Conservation (phyloP, 2,113 vertebrate species). For the Terrapene triunguis region DNA sequence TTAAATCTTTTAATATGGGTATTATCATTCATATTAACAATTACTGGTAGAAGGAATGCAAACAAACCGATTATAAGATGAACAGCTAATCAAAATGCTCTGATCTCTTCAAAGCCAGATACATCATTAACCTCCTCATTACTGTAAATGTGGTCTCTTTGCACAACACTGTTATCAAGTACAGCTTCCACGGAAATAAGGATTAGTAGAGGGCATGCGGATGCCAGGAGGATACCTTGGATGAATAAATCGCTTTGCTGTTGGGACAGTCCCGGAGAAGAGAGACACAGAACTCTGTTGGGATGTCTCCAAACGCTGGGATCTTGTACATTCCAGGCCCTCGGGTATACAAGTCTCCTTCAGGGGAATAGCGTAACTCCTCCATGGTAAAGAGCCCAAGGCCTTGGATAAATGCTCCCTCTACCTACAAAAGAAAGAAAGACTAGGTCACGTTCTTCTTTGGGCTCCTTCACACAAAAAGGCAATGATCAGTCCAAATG, state of each 20-base stretch:
- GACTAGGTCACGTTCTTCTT: neutral
- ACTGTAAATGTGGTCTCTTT: neutral
- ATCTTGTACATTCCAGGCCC: conserved; percentile 98
- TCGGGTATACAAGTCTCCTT: conserved; percentile 89
- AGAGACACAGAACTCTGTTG: conserved; percentile 87
- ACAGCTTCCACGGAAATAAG: neutral
- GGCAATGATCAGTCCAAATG: neutral
- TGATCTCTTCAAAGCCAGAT: neutral
- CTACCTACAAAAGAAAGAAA: conserved; percentile 83
- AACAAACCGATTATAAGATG: neutral
- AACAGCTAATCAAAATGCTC: neutral
- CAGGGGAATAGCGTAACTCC: conserved; percentile 91
- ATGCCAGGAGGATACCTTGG: conserved; percentile 84
- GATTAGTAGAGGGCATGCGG: neutral
- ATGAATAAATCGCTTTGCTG: conserved; percentile 91
- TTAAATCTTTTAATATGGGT: neutral
- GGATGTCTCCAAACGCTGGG: conserved; percentile 93
- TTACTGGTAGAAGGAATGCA: neutral
- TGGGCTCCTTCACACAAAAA: neutral
- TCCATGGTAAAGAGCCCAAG: conserved; percentile 95
- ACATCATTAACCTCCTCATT: neutral
- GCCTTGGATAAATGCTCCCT: conserved; percentile 95
- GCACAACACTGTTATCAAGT: neutral
- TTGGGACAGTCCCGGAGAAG: conserved; percentile 93
- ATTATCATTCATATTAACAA: neutral